Conservation (phyloP, 2,888 invertebrate genomes). For the Autographa pulchrina region DNA sequence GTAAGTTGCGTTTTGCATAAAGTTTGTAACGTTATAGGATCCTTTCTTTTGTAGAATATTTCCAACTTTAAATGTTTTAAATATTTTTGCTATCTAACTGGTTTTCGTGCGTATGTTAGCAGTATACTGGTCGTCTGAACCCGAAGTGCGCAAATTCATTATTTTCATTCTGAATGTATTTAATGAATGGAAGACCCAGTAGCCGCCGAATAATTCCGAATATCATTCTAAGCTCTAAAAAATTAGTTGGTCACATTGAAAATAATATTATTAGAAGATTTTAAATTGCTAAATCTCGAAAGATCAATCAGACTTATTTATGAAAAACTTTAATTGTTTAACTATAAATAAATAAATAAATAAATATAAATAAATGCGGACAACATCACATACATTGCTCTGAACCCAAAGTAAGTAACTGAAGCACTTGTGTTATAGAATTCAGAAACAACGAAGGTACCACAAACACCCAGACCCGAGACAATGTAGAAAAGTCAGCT, state of each 20-base stretch:
- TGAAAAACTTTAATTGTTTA: too few relatives aligned
- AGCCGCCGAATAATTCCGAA: not conserved
- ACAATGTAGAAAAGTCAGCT: too few relatives aligned
- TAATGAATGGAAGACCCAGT: not conserved
- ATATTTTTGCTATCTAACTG: conserved; percentile 38
- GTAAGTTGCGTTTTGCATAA: conserved; percentile 61
- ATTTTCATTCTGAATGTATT: not conserved
- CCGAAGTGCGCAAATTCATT: not conserved
- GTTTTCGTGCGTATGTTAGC: conserved; percentile 20
- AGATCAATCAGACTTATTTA: too few relatives aligned
- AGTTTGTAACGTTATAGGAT: conserved; percentile 59
- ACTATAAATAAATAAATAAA: too few relatives aligned
- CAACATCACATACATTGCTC: too few relatives aligned
- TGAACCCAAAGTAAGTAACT: too few relatives aligned
- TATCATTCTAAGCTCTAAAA: not conserved
- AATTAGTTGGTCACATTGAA: not conserved
- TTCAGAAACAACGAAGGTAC: too few relatives aligned
- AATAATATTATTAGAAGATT: too few relatives aligned
- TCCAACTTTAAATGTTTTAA: conserved; percentile 39
- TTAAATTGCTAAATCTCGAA: too few relatives aligned
- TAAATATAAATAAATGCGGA: too few relatives aligned
- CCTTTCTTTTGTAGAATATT: conserved; percentile 54
- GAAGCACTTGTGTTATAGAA: too few relatives aligned
- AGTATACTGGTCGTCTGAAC: conserved; percentile 19
- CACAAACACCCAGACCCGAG: too few relatives aligned